These are phyloP conservation scores for Notarius quadriscutis DNA, from an alignment of 2,113 vertebrate species.

Conservation along the genomic window DNA sequence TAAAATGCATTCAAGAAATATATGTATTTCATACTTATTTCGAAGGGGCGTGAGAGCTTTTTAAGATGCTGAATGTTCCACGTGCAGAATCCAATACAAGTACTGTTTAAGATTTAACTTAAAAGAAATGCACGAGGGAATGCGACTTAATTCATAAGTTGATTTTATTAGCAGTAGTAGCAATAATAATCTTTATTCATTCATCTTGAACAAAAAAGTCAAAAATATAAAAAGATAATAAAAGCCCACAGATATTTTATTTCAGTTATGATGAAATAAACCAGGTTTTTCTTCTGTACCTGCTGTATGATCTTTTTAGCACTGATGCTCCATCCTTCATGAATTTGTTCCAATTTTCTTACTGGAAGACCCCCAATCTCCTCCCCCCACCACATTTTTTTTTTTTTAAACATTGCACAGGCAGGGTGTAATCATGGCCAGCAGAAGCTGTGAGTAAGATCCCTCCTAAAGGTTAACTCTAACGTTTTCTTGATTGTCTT, in stretches of 20 bases:
- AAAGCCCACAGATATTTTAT: background rate
- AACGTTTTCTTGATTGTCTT: background rate
- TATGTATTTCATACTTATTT: background rate
- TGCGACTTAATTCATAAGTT: too few relatives aligned
- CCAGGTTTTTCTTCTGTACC: background rate
- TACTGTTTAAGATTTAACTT: background rate
- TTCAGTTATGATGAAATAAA: background rate
- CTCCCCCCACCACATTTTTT: background rate
- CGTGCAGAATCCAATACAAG: background rate
- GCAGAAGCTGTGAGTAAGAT: background rate
- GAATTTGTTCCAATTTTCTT: background rate
- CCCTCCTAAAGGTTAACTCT: background rate
- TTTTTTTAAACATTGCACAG: background rate
- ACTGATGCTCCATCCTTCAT: background rate
- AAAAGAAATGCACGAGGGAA: too few relatives aligned
- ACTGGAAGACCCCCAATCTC: background rate
- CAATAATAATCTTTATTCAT: background rate
- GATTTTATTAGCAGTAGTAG: background rate
- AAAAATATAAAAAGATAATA: background rate
- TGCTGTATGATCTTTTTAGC: background rate
- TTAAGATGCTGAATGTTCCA: background rate
- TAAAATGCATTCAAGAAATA: background rate
- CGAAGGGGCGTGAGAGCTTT: background rate
- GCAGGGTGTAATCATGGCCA: slow-evolving; percentile 7
- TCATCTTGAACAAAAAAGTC: too few relatives aligned